phyloP scores from a whole-genome alignment of 2,797 vertebrate species.

The Sebastolobus altivelis region DNA sequence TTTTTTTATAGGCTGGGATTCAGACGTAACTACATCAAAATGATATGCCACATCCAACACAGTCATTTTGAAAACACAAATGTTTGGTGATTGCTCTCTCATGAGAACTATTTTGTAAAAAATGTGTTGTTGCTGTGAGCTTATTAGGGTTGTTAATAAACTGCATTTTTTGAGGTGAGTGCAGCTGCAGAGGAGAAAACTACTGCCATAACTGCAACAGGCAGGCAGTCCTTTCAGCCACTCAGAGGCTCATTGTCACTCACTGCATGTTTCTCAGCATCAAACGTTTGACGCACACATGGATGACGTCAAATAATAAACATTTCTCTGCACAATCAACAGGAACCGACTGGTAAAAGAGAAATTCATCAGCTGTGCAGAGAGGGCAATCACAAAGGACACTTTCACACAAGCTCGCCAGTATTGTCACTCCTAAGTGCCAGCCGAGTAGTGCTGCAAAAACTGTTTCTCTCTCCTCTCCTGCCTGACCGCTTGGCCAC shows the following conservation, averaged over 20 bases:
- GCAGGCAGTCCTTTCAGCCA: conserved; percentile 35
- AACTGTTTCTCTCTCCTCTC: background rate
- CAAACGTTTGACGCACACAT: conserved; percentile 70
- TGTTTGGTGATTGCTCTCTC: background rate
- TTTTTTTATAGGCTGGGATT: background rate
- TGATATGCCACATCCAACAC: background rate
- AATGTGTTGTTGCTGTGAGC: background rate
- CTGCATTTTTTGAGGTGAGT: conserved; percentile 12
- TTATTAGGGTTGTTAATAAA: conserved; percentile 29
- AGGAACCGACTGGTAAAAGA: conserved; percentile 49
- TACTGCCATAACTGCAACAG: conserved; percentile 32
- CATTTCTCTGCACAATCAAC: conserved; percentile 59
- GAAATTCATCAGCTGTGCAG: conserved; percentile 39
- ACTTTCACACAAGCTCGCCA: conserved; percentile 29
- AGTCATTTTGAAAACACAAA: background rate
- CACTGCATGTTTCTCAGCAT: conserved; percentile 60
- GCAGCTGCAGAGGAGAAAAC: conserved; percentile 31
- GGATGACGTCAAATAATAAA: conserved; percentile 69
- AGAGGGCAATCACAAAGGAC: conserved; percentile 28
- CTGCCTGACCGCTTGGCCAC: conserved; percentile 9
- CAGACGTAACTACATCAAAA: conserved; percentile 1
- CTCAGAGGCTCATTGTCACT: conserved; percentile 68
- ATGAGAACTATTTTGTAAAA: background rate
- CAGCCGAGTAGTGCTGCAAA: conserved; percentile 1
- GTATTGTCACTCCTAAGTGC: background rate